Base-by-base conservation (phyloP, 2,888 invertebrate species). In the Eristalis pertinax region DNA sequence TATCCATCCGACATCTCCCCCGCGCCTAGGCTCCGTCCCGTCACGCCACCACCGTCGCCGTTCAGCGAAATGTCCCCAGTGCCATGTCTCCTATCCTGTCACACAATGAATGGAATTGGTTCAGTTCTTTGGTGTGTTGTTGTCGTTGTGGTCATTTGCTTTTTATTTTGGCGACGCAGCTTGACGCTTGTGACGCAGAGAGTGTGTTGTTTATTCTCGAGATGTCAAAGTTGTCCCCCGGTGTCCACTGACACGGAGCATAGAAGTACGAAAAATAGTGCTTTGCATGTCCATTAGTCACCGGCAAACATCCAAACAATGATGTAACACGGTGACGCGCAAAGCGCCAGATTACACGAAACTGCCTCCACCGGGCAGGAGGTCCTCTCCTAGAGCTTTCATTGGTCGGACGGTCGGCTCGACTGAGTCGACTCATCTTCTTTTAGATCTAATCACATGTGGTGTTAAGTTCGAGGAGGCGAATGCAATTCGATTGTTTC, bases 401-500 rank as follows among this genome's bases (percentile, higher is more conserved):
- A 22, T 58, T 50, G 50, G 50, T 50, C 19, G 50, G 50, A 19
- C 32, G 4, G 32, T 38, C 70, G 35, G 69, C 38, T 38, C 38
- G 38, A 38, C 38, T 38, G 19, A 8, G 19, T 5, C 50, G 50
- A 50, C 73, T 74, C 75, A 26, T 63, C 75, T 63, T 77, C 82
- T 81, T 56, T 75, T 69, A 74, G 80, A 77, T 88, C 88, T 84
- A 84, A 88, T 88, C 88, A 88, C 79, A 80, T 84, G 80, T 81
- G 81, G 88, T 88, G 88, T 88, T 84, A 88, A 68, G 73, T 76
- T 29, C 76, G 76, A 56, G 77, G 56, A 88, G 68, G 88, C 77
- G 88, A 84, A 88, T 88, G 74, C 84, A 88, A 88, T 84, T 77
- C 80, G 88, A 88, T 88, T 88, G 81, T 69, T 88, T 84, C 84